Conservation (phyloP, 2,113 vertebrate species). For the Colistium nudipinnis region DNA sequence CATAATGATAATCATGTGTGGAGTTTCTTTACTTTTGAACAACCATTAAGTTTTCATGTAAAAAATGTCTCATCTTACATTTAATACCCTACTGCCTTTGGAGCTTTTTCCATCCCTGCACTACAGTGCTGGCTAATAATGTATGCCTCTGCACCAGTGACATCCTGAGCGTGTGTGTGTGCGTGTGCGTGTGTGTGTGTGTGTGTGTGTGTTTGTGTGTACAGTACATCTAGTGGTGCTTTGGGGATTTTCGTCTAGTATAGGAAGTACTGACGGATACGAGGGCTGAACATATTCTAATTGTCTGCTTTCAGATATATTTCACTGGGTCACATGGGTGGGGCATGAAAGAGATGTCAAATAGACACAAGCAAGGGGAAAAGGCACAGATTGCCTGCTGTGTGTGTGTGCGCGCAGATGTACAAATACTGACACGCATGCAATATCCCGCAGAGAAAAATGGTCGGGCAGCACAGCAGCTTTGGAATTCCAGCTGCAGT, state of each 20-base stretch:
- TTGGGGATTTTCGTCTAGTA: conserved; percentile 7
- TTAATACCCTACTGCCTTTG: conserved; percentile 13
- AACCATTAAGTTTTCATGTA: background rate
- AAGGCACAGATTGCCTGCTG: background rate
- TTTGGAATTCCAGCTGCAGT: conserved; percentile 45
- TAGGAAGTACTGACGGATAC: conserved; percentile 45
- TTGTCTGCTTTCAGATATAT: conserved; percentile 21
- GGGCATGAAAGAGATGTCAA: conserved; percentile 16
- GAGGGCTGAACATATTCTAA: conserved; percentile 41
- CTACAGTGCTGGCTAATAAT: conserved; percentile 10
- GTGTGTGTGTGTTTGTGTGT: background rate
- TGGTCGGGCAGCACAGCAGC: conserved; percentile 12
- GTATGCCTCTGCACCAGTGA: conserved; percentile 6
- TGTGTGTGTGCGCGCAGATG: background rate
- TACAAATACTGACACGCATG: conserved; percentile 14
- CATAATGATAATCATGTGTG: background rate
- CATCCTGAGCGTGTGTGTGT: conserved; percentile 28
- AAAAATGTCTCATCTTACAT: conserved; percentile 20
- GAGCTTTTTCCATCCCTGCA: conserved; percentile 4
- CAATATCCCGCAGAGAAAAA: background rate
- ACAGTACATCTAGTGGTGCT: conserved; percentile 22
- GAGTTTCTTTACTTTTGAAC: background rate
- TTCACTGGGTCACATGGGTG: conserved; percentile 22
- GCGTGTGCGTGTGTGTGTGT: conserved; percentile 7
- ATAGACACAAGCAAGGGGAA: conserved; percentile 14